These are phyloP conservation scores for Cephonodes hylas DNA, from an alignment of 2,888 invertebrate species.

Conservation along the genomic window DNA sequence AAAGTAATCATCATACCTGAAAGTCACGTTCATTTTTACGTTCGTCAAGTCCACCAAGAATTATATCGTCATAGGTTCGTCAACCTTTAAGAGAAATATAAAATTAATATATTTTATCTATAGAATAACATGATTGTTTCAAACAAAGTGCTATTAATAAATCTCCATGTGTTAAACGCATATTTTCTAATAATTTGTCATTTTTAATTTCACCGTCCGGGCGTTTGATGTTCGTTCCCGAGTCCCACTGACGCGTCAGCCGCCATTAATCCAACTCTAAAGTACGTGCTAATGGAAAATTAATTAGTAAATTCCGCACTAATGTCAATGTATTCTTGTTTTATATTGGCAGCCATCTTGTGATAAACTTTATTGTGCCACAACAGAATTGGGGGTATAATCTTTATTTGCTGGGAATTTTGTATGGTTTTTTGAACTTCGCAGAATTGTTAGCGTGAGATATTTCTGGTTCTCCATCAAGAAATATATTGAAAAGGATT, in stretches of 20 bases:
- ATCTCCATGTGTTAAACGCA: not conserved
- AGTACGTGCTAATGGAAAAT: slow-evolving; percentile 4
- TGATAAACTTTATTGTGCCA: not conserved
- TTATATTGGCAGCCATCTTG: slow-evolving; percentile 1
- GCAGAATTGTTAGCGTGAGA: not conserved
- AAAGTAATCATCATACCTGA: too few species aligned
- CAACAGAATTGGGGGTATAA: not conserved
- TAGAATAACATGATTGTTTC: not conserved
- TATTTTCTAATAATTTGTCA: slow-evolving; percentile 20
- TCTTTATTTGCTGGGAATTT: not conserved
- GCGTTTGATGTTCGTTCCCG: slow-evolving; percentile 6
- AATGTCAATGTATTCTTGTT: slow-evolving; percentile 1
- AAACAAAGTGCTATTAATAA: not conserved
- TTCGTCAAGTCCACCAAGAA: too few species aligned
- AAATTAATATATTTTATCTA: too few species aligned
- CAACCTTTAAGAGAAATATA: too few species aligned
- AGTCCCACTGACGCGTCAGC: not conserved
- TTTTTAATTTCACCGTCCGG: slow-evolving; percentile 1
- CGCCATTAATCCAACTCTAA: not conserved
- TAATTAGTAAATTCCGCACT: slow-evolving; percentile 4
- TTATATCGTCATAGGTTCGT: too few species aligned
- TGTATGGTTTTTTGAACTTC: not conserved
- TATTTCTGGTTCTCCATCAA: not conserved
- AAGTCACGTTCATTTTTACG: too few species aligned
- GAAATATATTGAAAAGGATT: not conserved